Base-by-base conservation (phyloP, 2,797 vertebrate species). In the Borostomias antarcticus region DNA sequence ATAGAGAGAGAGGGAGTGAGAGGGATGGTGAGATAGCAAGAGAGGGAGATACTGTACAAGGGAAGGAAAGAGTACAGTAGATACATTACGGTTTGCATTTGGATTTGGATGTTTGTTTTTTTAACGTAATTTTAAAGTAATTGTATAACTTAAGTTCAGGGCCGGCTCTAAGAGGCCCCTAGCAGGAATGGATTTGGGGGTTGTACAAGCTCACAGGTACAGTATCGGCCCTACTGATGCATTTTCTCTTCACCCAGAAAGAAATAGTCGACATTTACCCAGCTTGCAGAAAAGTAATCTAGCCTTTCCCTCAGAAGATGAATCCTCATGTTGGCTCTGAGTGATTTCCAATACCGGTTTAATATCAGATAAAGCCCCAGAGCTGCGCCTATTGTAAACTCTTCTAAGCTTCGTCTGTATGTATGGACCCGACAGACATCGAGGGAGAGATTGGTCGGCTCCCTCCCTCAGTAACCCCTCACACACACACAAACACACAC, bases 401-500 rank as follows among this genome's bases (percentile, higher is more conserved):
- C 43, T 28, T 33, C 28, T 10, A 9, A 60, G 1, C 45, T 50
- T n/a, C n/a, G n/a, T n/a, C 73, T 68, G 56, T 43, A 47, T 35
- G 19, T 23, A 53, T 17, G 3, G 64, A 71, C 47, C 69, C 62
- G 64, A 70, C 69, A 78, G n/a, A 60, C 54, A 23, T 15, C 17
- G 15, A 21, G 19, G 13, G 23, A 26, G 37, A 17, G 2, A 26
- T 43, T 59, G 60, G 62, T 23, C 19, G 8, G 50, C 0, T 66
- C 72, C 70, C 17, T 64, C 57, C 51, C 70, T 45, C 57, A 0
- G 28, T 9, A 50, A 62, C 57, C 65, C 77, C 66, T 66, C 50
- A 50, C 75, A 65, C 64, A 59, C 74, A 75, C 74, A 66, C 77
- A 70, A 70, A 19, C 56, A 68, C 77, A 78, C 79, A 82, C 70